A percentile compares a stretch with the other conserved stretches of the same genome.
phyloP scores from a whole-genome alignment of 2,797 vertebrate species.

The Australoheros facetus region DNA sequence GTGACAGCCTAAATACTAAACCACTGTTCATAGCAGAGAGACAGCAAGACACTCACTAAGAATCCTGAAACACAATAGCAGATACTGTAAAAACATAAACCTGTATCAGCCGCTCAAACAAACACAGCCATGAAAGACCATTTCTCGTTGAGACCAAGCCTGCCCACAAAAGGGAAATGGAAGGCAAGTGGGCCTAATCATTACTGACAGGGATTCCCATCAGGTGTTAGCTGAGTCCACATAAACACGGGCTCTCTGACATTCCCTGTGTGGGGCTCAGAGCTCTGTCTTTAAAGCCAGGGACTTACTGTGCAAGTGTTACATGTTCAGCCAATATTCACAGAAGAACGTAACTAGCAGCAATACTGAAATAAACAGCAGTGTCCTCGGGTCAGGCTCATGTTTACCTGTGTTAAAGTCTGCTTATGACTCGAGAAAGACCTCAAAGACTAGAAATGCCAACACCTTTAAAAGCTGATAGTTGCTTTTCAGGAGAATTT shows the following conservation, averaged over 20 bases:
- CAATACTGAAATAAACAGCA: constrained; percentile 14
- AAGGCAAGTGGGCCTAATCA: background rate
- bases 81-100: background rate
- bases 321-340: background rate
- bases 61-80: constrained; percentile 17
- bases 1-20: constrained; percentile 16
- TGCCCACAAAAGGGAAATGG: background rate
- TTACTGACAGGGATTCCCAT: background rate
- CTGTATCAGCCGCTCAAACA: background rate
- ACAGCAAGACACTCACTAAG: background rate
- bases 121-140: background rate
- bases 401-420: constrained; percentile 15
- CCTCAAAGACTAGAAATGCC: background rate
- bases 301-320: background rate
- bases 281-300: background rate
- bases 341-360: background rate
- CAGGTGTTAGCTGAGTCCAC: background rate
- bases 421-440: background rate
- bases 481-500: background rate
- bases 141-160: background rate
- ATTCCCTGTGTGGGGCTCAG: background rate
- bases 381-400: background rate
- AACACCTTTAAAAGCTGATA: constrained; percentile 3
- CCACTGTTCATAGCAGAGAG: background rate
- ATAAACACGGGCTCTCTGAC: background rate